Conservation (phyloP, 2,888 invertebrate genomes). For the Epinotia ramella region DNA sequence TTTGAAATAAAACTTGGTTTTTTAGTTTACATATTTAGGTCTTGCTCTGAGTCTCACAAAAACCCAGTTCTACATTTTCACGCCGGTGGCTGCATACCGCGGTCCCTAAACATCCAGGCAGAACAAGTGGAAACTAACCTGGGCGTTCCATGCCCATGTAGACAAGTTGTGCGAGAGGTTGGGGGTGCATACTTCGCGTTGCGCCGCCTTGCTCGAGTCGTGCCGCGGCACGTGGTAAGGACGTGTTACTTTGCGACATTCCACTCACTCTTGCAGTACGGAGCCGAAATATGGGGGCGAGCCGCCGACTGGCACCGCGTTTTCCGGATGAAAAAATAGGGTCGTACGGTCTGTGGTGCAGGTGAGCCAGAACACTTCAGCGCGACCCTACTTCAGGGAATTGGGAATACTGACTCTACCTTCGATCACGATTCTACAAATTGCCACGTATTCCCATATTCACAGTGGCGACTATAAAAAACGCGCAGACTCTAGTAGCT, state of each 20-base stretch:
- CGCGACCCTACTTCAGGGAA: not conserved
- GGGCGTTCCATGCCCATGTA: slow-evolving; percentile 26
- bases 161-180: slow-evolving; percentile 25
- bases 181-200: slow-evolving; percentile 42
- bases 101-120: not conserved
- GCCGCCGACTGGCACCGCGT: slow-evolving; percentile 38
- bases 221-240: slow-evolving; percentile 6
- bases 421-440: not conserved
- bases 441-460: not conserved
- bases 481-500: not conserved
- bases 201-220: slow-evolving; percentile 8
- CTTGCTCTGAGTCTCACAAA: slow-evolving; percentile 22
- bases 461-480: slow-evolving; percentile 7
- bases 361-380: not conserved
- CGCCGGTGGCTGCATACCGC: not conserved
- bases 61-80: slow-evolving; percentile 32
- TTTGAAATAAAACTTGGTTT: not conserved
- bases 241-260: slow-evolving; percentile 39
- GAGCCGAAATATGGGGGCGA: slow-evolving; percentile 33
- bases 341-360: slow-evolving; percentile 2
- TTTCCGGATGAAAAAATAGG: slow-evolving; percentile 35
- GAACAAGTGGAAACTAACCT: slow-evolving; percentile 25
- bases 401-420: slow-evolving; percentile 3
- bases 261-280: slow-evolving; percentile 30
- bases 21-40: slow-evolving; percentile 3